phyloP scores from a whole-genome alignment of 30 jellyfish, hydroid and myxozoan species.

The Aurelia sp. region DNA sequence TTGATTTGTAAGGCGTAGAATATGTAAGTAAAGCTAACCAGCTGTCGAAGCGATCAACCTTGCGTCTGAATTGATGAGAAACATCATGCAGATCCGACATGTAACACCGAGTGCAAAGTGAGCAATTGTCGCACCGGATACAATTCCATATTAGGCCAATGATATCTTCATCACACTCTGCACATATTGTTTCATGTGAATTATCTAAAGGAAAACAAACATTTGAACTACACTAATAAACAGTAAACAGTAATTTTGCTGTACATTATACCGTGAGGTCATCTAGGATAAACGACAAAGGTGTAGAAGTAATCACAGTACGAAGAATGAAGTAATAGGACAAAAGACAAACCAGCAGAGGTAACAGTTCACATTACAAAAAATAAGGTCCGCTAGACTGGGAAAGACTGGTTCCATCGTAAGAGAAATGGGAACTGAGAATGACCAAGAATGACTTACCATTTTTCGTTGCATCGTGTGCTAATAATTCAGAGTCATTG shows the following conservation, averaged over 20 bases:
- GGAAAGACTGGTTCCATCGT: not conserved
- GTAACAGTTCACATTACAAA: too few relatives aligned
- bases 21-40: not conserved
- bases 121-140: not conserved
- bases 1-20: not conserved
- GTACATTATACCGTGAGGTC: too few relatives aligned
- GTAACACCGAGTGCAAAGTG: slow-evolving; percentile 21
- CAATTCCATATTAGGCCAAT: slow-evolving; percentile 26
- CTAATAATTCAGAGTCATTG: not conserved
- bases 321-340: too few relatives aligned
- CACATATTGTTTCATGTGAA: not conserved
- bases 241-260: too few relatives aligned
- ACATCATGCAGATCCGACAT: slow-evolving; percentile 26
- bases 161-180: not conserved
- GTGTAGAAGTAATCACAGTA: too few relatives aligned
- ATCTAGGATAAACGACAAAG: too few relatives aligned
- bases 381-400: not conserved
- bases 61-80: slow-evolving; percentile 21
- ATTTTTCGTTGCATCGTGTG: slow-evolving; percentile 21
- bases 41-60: not conserved
- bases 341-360: too few relatives aligned
- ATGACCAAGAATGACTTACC: slow-evolving; percentile 9
- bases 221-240: not conserved
- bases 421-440: not conserved
- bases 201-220: not conserved